Percentiles rank a stretch among this genome's conserved stretches.
Conservation (phyloP, 2,888 invertebrate species). For the Miltochrista miniata region DNA sequence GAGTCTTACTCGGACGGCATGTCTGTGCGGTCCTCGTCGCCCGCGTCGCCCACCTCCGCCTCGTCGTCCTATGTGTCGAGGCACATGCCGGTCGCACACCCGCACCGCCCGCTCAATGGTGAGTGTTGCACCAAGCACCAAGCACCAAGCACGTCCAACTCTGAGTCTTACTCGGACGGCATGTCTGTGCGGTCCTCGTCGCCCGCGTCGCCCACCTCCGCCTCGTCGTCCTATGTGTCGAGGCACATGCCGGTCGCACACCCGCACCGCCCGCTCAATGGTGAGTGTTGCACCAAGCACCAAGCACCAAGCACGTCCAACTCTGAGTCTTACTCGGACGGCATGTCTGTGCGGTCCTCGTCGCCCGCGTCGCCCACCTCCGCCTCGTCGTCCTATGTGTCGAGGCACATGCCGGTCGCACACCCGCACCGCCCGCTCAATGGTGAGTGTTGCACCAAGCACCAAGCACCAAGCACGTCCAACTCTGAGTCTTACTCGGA, state of each 20-base stretch:
- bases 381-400: conserved; percentile 94
- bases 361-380: conserved; percentile 93
- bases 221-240: conserved; percentile 94
- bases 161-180: conserved; percentile 81
- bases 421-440: conserved; percentile 63
- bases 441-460: conserved; percentile 80
- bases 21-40: conserved; percentile 85
- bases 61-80: conserved; percentile 95
- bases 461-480: conserved; percentile 84
- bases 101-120: conserved; percentile 70
- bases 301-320: conserved; percentile 85
- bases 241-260: conserved; percentile 60
- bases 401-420: conserved; percentile 72
- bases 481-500: conserved; percentile 83
- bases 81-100: conserved; percentile 45
- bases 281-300: conserved; percentile 80
- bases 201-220: conserved; percentile 92
- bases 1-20: conserved; percentile 82
- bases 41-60: conserved; percentile 92
- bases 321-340: conserved; percentile 82
- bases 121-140: conserved; percentile 82
- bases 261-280: conserved; percentile 34
- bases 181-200: conserved; percentile 85
- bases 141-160: conserved; percentile 84
- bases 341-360: conserved; percentile 83